Percentiles rank a stretch among this genome's conserved stretches.
These are phyloP conservation scores for Alaudala cheleensis DNA, from an alignment of 2,113 vertebrate species.

Conservation along the genomic window DNA sequence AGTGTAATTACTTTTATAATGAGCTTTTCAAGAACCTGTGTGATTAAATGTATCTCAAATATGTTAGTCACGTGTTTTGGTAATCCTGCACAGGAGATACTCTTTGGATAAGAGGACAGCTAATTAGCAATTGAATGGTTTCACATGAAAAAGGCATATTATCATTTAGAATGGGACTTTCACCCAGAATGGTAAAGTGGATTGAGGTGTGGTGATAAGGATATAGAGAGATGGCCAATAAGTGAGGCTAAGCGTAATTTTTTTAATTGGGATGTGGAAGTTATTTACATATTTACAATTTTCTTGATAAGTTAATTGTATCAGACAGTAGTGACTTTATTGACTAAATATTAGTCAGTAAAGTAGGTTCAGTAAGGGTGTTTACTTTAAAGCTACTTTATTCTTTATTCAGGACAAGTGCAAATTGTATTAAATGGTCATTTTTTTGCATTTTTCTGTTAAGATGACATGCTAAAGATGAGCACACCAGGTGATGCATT, in stretches of 20 bases:
- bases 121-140: conserved; percentile 7
- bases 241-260: not conserved
- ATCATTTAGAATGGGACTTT: not conserved
- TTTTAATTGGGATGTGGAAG: not conserved
- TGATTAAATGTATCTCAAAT: not conserved
- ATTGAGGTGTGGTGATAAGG: not conserved
- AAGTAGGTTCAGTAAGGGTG: not conserved
- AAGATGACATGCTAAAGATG: not conserved
- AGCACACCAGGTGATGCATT: not conserved
- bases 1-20: conserved; percentile 17
- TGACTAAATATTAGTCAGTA: not conserved
- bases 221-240: not conserved
- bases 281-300: not conserved
- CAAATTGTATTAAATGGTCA: not conserved
- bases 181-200: not conserved
- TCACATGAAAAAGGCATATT: not conserved
- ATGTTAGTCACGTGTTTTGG: not conserved
- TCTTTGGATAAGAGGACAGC: not conserved
- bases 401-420: not conserved
- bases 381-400: not conserved
- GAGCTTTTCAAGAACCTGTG: not conserved
- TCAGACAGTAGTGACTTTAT: not conserved
- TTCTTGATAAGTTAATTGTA: not conserved
- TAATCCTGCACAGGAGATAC: not conserved
- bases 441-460: not conserved